A percentile compares a stretch with the other conserved stretches of the same genome.
phyloP scores from a whole-genome alignment of 2,113 vertebrate species.

The Felis catus region F.catus_Fca126_mat1.0 CM031428.1:14564001-14564500 shows the following conservation, averaged over 20 bases:
- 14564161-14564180: not conserved
- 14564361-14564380: rapidly evolving
- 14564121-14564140: slow-evolving; percentile 56
- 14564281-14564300: not conserved
- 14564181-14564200: not conserved
- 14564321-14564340: not conserved
- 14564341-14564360: not conserved
- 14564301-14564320: not conserved
- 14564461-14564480: not conserved
- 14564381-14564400: not conserved
- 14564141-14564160: not conserved
- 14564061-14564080: slow-evolving; percentile 15
- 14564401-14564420: not conserved
- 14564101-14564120: rapidly evolving
- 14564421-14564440: not conserved
- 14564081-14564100: not conserved
- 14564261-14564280: not conserved
- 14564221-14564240: not conserved
- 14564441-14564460: not conserved
- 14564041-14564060: not conserved
- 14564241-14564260: not conserved
- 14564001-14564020: not conserved
- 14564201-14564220: not conserved
- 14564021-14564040: not conserved
- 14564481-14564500: not conserved